Evolutionary conservation across 2,888 invertebrate genomes (phyloP).

Genomic region (Eumerus sabulonum): DNA sequence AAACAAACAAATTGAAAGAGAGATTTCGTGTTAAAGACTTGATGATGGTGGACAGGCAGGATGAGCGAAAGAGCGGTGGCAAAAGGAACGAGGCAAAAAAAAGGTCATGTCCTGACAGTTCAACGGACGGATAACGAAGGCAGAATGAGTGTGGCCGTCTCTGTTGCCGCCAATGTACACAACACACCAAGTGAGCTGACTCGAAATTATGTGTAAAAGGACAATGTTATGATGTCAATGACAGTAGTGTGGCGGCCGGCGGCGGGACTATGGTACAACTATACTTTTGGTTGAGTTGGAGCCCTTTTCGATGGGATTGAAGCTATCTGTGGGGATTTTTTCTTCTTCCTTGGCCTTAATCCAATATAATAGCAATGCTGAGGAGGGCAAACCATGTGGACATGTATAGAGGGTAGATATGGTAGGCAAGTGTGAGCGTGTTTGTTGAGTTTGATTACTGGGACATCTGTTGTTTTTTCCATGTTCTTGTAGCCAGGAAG

Average conservation of each 20-base stretch:
- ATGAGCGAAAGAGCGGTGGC: too few species aligned
- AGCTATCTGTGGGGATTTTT: neutral
- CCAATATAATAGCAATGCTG: too few species aligned
- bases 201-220: conserved; percentile 18
- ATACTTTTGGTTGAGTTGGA: too few species aligned
- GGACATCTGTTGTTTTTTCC: conserved; percentile 9
- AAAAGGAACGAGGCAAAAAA: neutral
- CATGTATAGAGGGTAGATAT: neutral
- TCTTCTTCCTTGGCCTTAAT: neutral
- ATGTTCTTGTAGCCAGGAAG: too few species aligned
- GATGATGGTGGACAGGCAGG: too few species aligned
- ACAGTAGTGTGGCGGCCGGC: conserved; percentile 1
- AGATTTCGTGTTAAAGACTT: too few species aligned
- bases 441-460: conserved; percentile 5
- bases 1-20: too few species aligned
- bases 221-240: conserved; percentile 8
- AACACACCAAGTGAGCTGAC: neutral
- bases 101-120: conserved; percentile 21
- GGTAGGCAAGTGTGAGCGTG: neutral
- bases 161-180: conserved; percentile 4
- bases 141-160: neutral
- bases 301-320: neutral
- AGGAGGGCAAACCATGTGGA: too few species aligned
- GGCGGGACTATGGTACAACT: neutral
- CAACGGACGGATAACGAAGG: conserved; percentile 10